phyloP scores from a whole-genome alignment of 2,797 vertebrate genomes.

The Falco naumanni region DNA sequence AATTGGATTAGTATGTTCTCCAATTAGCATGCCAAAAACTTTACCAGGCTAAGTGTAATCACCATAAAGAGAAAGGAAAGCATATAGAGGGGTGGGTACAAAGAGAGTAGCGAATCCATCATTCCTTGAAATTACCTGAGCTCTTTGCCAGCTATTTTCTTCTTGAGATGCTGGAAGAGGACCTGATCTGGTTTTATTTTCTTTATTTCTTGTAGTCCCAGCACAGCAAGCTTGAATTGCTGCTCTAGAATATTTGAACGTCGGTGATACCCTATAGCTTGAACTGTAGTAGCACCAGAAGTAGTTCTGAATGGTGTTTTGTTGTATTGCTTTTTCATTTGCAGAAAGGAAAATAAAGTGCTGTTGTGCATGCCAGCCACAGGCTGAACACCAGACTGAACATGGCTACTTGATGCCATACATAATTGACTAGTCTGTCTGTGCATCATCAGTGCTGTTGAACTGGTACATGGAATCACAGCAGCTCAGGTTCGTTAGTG shows the following conservation, averaged over 20 bases:
- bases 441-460: background rate
- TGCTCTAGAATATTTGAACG: background rate
- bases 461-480: background rate
- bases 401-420: background rate
- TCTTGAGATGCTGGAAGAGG: background rate
- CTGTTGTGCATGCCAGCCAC: background rate
- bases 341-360: background rate
- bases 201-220: background rate
- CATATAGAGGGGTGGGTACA: background rate
- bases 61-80: background rate
- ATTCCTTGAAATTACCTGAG: background rate
- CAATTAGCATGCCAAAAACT: background rate
- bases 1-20: constrained; percentile 30
- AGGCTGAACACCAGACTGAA: background rate
- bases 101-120: background rate
- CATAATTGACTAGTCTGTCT: background rate
- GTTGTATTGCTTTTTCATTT: background rate
- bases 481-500: background rate
- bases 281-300: background rate
- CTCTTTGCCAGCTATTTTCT: background rate
- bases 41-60: background rate
- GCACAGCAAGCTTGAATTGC: background rate
- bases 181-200: background rate
- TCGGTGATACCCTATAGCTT: background rate
- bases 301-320: background rate